Conservation (phyloP, 2,888 invertebrate species). For the Scaeva pyrastri region DNA sequence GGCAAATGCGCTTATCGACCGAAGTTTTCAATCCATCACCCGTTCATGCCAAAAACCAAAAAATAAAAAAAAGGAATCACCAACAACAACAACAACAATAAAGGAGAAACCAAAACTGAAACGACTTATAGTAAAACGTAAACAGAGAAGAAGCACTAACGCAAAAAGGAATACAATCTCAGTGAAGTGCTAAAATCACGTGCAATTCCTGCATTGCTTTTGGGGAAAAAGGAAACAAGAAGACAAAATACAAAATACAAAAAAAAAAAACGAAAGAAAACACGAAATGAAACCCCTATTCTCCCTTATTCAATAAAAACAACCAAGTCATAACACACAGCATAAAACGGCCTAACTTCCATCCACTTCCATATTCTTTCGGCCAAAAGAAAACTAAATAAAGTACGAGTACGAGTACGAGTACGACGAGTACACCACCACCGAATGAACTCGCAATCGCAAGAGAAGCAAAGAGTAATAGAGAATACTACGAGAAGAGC, state of each 20-base stretch:
- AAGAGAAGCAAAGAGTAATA: constrained; percentile 73
- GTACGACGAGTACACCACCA: constrained; percentile 40
- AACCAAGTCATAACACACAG: constrained; percentile 44
- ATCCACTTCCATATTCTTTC: constrained; percentile 60
- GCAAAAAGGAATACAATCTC: constrained; percentile 54
- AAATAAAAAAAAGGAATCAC: constrained; percentile 12
- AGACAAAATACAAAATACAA: constrained; percentile 21
- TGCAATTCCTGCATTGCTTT: constrained; percentile 66
- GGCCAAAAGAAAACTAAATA: constrained; percentile 55
- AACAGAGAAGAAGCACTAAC: constrained; percentile 56
- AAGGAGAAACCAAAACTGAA: constrained; percentile 38
- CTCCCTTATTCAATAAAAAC: constrained; percentile 39
- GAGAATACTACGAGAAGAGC: constrained; percentile 65
- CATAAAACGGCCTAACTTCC: constrained; percentile 54
- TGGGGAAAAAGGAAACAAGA: constrained; percentile 40
- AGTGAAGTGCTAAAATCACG: constrained; percentile 70
- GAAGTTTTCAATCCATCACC: constrained; percentile 64
- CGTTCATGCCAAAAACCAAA: constrained; percentile 48
- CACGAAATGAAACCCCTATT: constrained; percentile 21
- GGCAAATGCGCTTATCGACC: constrained; percentile 69
- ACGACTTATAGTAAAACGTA: constrained; percentile 52
- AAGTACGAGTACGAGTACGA: too few species aligned
- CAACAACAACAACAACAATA: constrained; percentile 16
- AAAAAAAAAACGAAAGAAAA: too few species aligned
- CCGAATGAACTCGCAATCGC: constrained; percentile 57